Conservation (phyloP, 2,888 invertebrate genomes). For the Drepana falcataria region DNA sequence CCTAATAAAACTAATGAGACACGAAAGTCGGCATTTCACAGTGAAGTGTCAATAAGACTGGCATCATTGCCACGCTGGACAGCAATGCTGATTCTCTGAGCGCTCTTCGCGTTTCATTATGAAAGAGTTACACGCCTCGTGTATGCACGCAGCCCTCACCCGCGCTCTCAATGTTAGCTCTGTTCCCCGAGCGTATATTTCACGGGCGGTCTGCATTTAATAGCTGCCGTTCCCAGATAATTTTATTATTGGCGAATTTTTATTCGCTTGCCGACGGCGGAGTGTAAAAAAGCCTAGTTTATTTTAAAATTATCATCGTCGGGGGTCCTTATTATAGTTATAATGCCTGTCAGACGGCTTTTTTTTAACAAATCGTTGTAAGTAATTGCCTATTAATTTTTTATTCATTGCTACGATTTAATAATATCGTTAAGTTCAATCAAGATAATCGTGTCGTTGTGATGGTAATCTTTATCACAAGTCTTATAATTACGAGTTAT, state of each 20-base stretch:
- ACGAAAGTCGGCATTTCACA: too few relatives aligned
- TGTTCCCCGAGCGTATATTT: slow-evolving; percentile 58
- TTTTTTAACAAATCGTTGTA: slow-evolving; percentile 27
- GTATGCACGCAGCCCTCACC: slow-evolving; percentile 15
- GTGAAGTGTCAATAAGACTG: too few relatives aligned
- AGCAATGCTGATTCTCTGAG: too few relatives aligned
- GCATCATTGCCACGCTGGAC: too few relatives aligned
- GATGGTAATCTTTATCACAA: too few relatives aligned
- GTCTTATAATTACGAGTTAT: too few relatives aligned
- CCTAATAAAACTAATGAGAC: too few relatives aligned
- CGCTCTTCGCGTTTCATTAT: background rate
- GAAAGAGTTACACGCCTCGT: slow-evolving; percentile 17
- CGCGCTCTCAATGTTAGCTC: slow-evolving; percentile 27
- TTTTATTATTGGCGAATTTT: slow-evolving; percentile 74
- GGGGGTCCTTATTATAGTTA: background rate
- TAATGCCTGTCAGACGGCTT: slow-evolving; percentile 21
- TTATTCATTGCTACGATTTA: slow-evolving; percentile 8
- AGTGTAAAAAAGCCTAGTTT: slow-evolving; percentile 7
- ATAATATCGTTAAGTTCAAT: too few relatives aligned
- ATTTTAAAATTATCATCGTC: slow-evolving; percentile 3
- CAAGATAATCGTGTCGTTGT: too few relatives aligned
- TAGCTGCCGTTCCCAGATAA: slow-evolving; percentile 71
- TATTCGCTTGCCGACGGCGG: slow-evolving; percentile 58
- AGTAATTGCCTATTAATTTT: slow-evolving; percentile 36
- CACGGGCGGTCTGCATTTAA: slow-evolving; percentile 74